Evolutionary conservation across 2,113 vertebrate species (phyloP).

Genomic region (Vanacampus margaritifer): DNA sequence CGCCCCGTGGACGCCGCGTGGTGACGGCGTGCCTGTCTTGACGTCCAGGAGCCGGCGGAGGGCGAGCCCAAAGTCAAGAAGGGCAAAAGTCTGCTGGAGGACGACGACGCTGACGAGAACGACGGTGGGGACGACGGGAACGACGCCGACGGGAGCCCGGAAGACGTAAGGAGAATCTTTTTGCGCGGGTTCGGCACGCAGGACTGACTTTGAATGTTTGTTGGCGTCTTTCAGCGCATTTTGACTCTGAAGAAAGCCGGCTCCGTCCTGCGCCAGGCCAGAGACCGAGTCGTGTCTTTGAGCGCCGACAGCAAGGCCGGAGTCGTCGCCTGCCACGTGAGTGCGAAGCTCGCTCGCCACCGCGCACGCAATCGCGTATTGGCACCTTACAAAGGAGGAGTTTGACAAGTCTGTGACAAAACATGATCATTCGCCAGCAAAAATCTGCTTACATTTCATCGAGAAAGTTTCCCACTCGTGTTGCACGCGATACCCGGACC

Average conservation of each 20-base stretch:
- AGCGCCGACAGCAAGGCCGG: slow-evolving; percentile 74
- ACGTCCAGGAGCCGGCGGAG: slow-evolving; percentile 70
- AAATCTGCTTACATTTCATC: too few species aligned
- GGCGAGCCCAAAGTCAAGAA: slow-evolving; percentile 86
- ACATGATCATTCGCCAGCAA: too few species aligned
- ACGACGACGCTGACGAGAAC: slow-evolving; percentile 50
- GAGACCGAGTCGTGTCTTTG: slow-evolving; percentile 84
- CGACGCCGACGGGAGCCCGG: slow-evolving; percentile 70
- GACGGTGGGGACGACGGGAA: slow-evolving; percentile 61
- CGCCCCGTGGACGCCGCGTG: too few species aligned
- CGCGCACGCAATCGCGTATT: too few species aligned
- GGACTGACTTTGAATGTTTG: background rate
- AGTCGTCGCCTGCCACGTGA: slow-evolving; percentile 90
- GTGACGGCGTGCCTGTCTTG: background rate
- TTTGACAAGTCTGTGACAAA: too few species aligned
- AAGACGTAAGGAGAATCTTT: slow-evolving; percentile 78
- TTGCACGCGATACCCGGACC: too few species aligned
- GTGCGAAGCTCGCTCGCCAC: slow-evolving; percentile 52
- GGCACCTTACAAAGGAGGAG: too few species aligned
- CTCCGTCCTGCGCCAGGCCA: slow-evolving; percentile 86
- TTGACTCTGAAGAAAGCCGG: slow-evolving; percentile 83
- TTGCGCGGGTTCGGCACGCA: background rate
- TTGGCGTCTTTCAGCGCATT: slow-evolving; percentile 74
- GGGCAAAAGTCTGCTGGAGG: slow-evolving; percentile 71
- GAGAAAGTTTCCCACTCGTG: too few species aligned